Evolutionary conservation across 2,797 vertebrate species (phyloP).

Genomic region (Nasua narica): DNA sequence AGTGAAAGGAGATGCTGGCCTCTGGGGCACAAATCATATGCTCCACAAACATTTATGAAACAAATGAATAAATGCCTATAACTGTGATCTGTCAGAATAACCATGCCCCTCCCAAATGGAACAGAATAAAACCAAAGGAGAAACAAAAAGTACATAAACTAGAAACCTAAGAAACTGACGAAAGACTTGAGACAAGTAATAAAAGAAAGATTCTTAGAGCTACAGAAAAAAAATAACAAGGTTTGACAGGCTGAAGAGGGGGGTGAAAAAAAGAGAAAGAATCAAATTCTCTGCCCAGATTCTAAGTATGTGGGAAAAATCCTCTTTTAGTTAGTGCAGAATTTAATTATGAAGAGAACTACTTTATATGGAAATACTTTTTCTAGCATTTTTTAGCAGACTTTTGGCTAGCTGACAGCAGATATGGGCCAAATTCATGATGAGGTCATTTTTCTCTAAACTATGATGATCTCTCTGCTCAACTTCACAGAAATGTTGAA

Average conservation of each 20-base stretch:
- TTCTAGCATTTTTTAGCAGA: constrained; percentile 44
- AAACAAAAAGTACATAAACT: background rate
- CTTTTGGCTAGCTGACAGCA: constrained; percentile 20
- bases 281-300: constrained; percentile 33
- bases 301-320: constrained; percentile 33
- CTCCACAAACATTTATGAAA: background rate
- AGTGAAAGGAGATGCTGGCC: background rate
- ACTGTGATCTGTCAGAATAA: background rate
- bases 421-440: background rate
- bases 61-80: background rate
- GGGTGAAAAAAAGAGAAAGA: background rate
- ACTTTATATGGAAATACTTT: constrained; percentile 51
- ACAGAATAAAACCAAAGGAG: background rate
- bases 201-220: background rate
- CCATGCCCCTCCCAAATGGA: background rate
- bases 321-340: constrained; percentile 39
- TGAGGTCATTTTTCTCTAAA: constrained; percentile 36
- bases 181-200: constrained; percentile 5
- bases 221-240: background rate
- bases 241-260: background rate
- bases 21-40: background rate
- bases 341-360: constrained; percentile 60
- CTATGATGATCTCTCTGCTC: background rate
- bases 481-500: constrained; percentile 6
- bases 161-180: constrained; percentile 45